Base-by-base conservation (phyloP, 1,140 invertebrate species). In the Drosophila lacertosa region DNA sequence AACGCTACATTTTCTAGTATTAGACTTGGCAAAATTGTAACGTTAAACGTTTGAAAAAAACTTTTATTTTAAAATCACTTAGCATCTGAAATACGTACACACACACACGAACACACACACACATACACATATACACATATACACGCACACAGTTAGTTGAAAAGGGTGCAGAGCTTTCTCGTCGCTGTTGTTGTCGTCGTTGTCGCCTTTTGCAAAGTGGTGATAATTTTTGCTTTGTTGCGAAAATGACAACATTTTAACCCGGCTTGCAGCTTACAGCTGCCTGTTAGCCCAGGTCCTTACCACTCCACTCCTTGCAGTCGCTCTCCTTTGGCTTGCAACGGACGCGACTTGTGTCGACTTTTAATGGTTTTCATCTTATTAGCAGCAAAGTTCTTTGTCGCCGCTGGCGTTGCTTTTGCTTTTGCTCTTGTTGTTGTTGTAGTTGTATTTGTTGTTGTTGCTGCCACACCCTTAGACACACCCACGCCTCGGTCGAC, bases 171-270 rank as follows among this genome's bases (percentile, higher is more conserved):
- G 53, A 55, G 54, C 50, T 37, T 62, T 45, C 33, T 37, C 33
- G 55, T 58, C 44, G 58, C 53, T 59, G 26, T 29, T 29, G 26
- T 63, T n/a, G n/a, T 45, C 42, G 59, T 63, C 70, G 74, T 68
- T 74, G 65, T 80, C 64, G 74, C 76, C 84, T 84, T 77, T 89
- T 86, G 68, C 84, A 89, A 89, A 89, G 84, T 89, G 80, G 84
- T 89, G 84, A 84, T 89, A 89, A 89, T 89, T 89, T 89, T 84
- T 73, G 77, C 84, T 86, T 88, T 86, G 81, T 86, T 86, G 81
- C 82, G 62, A 86, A 86, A 86, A 86, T 86, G 77, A 86, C 81
- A 86, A 81, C 82, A 88, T 86, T 86, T 77, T 86, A 86, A 79
- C 81, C 73, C 65, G 60, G 65, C 73, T 58, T 37, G 29, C 10